Evolutionary conservation across 2,113 vertebrate species (phyloP).

Genomic region (Pelvicachromis taeniatus): DNA sequence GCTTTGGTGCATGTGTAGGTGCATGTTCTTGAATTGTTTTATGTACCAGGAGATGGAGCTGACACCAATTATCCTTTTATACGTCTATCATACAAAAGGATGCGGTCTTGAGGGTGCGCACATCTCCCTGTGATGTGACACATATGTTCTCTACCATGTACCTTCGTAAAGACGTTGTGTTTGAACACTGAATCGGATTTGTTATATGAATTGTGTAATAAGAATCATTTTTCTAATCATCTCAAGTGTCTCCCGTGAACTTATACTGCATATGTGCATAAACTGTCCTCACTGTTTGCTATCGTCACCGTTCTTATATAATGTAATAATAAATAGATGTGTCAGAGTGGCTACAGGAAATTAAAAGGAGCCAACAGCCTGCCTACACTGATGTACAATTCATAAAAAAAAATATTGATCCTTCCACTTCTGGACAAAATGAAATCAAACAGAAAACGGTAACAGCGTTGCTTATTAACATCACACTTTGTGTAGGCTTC

Average conservation of each 20-base stretch:
- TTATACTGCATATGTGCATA: neutral
- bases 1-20: neutral
- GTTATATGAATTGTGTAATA: neutral
- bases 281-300: neutral
- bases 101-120: neutral
- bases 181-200: neutral
- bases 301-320: neutral
- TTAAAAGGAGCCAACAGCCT: neutral
- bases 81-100: neutral
- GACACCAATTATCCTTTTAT: slow-evolving; percentile 21
- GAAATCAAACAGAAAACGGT: neutral
- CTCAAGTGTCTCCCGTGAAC: neutral
- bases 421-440: neutral
- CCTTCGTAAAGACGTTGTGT: neutral
- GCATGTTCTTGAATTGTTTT: neutral
- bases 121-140: neutral
- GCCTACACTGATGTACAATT: neutral
- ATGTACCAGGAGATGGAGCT: slow-evolving; percentile 1
- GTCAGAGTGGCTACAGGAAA: neutral
- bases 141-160: neutral
- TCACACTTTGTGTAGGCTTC: neutral
- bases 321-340: neutral
- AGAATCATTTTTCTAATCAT: neutral
- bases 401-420: neutral
- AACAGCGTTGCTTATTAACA: neutral